phyloP scores from a whole-genome alignment of 2,113 vertebrate genomes.

The Felis catus region F.catus_Fca126_mat1.0 CM031427.1:38613001-38613500 shows the following conservation, averaged over 20 bases:
- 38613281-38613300: no score
- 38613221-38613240: no score
- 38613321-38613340: no score
- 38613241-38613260: no score
- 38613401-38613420: background rate
- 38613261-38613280: no score
- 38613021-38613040: background rate
- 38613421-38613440: background rate
- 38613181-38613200: no score
- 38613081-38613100: background rate
- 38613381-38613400: background rate
- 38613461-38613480: background rate
- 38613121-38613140: background rate
- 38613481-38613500: background rate
- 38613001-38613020: background rate
- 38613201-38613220: no score
- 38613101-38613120: background rate
- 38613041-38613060: background rate
- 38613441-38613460: background rate
- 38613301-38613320: no score
- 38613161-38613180: background rate
- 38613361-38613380: background rate
- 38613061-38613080: background rate
- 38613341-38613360: background rate
- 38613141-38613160: background rate